Evolutionary conservation across 2,888 invertebrate genomes (phyloP).

Genomic region (Sialis fuliginosa): DNA sequence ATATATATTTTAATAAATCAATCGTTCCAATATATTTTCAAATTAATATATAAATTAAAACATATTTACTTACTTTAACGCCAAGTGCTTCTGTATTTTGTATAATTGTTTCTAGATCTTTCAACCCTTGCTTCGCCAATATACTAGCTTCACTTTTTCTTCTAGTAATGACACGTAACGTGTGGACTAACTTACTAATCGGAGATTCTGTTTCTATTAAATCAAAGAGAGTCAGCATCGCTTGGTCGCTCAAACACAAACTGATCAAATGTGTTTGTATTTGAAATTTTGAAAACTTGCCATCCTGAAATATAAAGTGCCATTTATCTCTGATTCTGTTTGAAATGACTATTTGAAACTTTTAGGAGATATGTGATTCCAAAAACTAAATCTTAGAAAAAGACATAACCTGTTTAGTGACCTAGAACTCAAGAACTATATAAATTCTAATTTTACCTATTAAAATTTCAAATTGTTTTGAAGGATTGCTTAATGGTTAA

Average conservation of each 20-base stretch:
- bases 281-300: slow-evolving; percentile 48
- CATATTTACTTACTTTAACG: slow-evolving; percentile 38
- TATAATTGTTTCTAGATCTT: slow-evolving; percentile 57
- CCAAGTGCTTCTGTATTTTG: slow-evolving; percentile 55
- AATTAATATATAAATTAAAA: too few species aligned
- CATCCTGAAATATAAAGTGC: slow-evolving; percentile 25
- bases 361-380: too few species aligned
- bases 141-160: slow-evolving; percentile 48
- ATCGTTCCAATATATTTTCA: too few species aligned
- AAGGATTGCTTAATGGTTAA: not conserved
- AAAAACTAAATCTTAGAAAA: too few species aligned
- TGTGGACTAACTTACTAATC: slow-evolving; percentile 37
- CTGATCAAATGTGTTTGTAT: slow-evolving; percentile 49
- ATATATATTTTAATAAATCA: too few species aligned
- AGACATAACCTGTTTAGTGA: too few species aligned
- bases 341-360: too few species aligned
- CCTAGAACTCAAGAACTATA: too few species aligned
- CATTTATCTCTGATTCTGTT: not conserved
- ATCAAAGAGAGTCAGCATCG: slow-evolving; percentile 40
- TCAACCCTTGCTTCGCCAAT: slow-evolving; percentile 48
- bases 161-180: slow-evolving; percentile 46
- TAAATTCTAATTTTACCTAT: slow-evolving; percentile 3
- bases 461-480: slow-evolving; percentile 5
- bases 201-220: slow-evolving; percentile 50
- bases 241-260: slow-evolving; percentile 47